Base-by-base conservation (phyloP, 2,113 vertebrate genomes). In the Tinamus guttatus region DNA sequence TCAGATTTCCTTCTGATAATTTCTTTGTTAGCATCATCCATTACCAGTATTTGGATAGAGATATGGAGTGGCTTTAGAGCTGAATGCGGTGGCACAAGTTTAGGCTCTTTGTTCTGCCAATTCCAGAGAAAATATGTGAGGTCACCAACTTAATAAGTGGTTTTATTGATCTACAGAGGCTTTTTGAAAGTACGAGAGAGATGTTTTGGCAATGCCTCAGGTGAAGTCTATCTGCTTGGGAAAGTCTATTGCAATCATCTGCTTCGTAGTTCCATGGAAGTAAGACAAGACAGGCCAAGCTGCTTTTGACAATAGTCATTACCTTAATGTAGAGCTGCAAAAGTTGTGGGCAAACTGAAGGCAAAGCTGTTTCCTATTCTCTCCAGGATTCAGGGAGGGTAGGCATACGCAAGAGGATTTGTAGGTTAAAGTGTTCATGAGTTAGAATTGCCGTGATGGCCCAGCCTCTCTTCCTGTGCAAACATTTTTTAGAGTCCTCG, bases 121-220 rank as follows among this genome's bases (percentile, higher is more conserved):
- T 68, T 86, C 34, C 59, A 81, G 56, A 58, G 73, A 76, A 78
- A 88, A 85, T 75, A 78, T 8, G 69, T 86, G 87, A 94, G 84
- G 73, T n/a, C 38, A 83, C 85, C 92, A 73, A 32, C 52, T 60
- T 88, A 64, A 65, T 81, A 75, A 91, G 81, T 95, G 81, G 28
- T 93, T 95, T 95, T 91, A 90, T 90, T 81, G 93, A 94, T 96
- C 73, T 81, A 63, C 22, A 65, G 85, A 81, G 41, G 41, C 34
- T 77, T 81, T 85, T 76, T 86, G 68, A 91, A 93, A 94, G 85
- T 88, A 17, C 34, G 43, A 7, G 54, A 75, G 69, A 60, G 47
- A 81, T 43, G 38, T 86, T 92, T 92, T 95, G 96, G 85, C 94
- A 95, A 7, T 25, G 15, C 20, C 38, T 81, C 82, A 88, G 82